phyloP scores from a whole-genome alignment of 2,113 vertebrate species.

The Pluvianellus socialis region DNA sequence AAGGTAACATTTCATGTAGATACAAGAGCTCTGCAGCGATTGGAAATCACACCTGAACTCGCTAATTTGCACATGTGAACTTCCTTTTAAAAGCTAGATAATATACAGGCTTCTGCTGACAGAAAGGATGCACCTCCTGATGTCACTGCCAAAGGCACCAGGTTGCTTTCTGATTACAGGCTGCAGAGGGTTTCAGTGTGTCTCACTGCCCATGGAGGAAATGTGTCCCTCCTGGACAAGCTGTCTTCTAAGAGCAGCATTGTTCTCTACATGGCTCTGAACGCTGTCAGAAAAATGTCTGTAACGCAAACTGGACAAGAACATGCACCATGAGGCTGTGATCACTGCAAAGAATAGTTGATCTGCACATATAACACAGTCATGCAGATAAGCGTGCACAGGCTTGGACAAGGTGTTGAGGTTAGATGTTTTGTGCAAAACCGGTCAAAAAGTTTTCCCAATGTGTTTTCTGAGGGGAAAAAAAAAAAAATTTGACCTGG shows the following conservation, averaged over 20 bases:
- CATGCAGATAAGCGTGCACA: neutral
- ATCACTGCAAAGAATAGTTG: neutral
- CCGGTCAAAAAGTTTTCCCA: neutral
- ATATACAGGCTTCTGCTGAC: neutral
- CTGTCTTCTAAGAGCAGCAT: neutral
- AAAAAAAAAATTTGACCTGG: neutral
- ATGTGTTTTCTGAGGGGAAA: neutral
- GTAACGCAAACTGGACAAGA: neutral
- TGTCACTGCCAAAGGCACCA: neutral
- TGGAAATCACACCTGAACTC: conserved; percentile 22
- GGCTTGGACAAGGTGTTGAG: neutral
- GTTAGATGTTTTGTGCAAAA: neutral
- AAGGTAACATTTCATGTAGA: neutral
- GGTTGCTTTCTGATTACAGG: neutral
- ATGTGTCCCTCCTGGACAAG: neutral
- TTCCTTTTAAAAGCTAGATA: neutral
- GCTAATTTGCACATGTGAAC: conserved; percentile 26
- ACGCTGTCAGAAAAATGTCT: accelerated
- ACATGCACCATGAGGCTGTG: neutral
- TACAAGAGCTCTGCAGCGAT: neutral
- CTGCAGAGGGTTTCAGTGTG: neutral
- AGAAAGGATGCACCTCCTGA: neutral
- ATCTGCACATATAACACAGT: neutral
- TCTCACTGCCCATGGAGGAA: neutral
- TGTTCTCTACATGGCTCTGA: neutral